These are phyloP conservation scores for Linnaemya tessellans DNA, from an alignment of 2,888 invertebrate species.

Conservation along the genomic window DNA sequence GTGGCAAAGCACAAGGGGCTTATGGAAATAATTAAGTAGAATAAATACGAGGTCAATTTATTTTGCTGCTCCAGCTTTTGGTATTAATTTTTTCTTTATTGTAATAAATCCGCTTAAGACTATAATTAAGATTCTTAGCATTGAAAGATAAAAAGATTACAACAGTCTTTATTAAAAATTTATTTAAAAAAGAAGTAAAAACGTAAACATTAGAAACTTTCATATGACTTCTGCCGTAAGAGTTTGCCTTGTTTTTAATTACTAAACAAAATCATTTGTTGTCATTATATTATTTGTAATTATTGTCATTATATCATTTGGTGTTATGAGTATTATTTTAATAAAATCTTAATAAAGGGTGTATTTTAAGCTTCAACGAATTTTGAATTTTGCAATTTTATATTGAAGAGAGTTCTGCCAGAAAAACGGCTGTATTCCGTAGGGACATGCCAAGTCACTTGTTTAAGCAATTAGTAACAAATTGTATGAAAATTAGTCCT, in stretches of 20 bases:
- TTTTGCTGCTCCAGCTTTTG: background rate
- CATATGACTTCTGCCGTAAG: too few species aligned
- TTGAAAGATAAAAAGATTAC: background rate
- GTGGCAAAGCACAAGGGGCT: too few species aligned
- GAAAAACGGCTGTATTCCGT: too few species aligned
- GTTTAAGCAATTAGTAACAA: too few species aligned
- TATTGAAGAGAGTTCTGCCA: too few species aligned
- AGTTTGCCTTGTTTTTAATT: too few species aligned
- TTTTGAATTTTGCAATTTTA: background rate
- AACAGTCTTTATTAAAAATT: background rate
- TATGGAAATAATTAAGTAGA: too few species aligned
- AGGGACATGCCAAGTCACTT: too few species aligned
- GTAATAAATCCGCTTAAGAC: background rate
- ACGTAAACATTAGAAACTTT: background rate
- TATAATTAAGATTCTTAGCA: background rate
- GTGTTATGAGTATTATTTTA: background rate
- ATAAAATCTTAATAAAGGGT: background rate
- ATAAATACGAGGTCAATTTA: background rate
- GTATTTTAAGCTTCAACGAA: background rate
- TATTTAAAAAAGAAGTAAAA: background rate
- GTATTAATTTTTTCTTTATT: too few species aligned
- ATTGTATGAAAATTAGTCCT: too few species aligned
- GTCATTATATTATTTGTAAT: background rate
- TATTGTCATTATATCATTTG: too few species aligned
- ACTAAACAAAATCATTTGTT: background rate